Conservation (phyloP, 1,140 invertebrate genomes). For the Lepidotrigona ventralis region DNA sequence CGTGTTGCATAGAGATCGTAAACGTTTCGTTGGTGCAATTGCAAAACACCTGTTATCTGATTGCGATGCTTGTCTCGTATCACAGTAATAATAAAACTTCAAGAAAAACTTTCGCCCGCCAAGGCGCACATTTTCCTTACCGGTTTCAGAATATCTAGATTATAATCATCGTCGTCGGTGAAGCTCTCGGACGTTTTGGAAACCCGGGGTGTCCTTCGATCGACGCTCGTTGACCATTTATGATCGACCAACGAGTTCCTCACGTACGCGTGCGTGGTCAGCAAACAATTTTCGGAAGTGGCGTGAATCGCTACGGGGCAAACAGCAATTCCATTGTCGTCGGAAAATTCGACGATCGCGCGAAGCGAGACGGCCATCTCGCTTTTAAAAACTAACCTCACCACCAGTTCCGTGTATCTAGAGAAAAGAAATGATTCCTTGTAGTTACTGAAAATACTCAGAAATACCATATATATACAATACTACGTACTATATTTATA, state of each 20-base stretch:
- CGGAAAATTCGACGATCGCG: conserved; percentile 13
- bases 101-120: no score
- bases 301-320: conserved; percentile 35
- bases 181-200: neutral
- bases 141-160: neutral
- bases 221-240: neutral
- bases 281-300: conserved; percentile 50
- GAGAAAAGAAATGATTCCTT: neutral
- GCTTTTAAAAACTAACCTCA: conserved; percentile 43
- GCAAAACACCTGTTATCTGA: no score
- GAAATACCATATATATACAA: no score
- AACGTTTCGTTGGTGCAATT: neutral
- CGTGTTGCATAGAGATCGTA: neutral
- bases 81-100: no score
- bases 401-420: conserved; percentile 40
- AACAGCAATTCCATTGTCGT: neutral
- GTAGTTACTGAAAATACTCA: no score
- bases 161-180: conserved; percentile 1
- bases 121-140: neutral
- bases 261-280: conserved; percentile 42
- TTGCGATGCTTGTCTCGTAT: no score
- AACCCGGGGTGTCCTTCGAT: neutral
- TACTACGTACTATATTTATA: no score
- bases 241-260: neutral
- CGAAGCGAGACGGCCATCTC: conserved; percentile 30